Evolutionary conservation across 2,797 vertebrate species (phyloP).

Genomic region (Neostethus bicornis): DNA sequence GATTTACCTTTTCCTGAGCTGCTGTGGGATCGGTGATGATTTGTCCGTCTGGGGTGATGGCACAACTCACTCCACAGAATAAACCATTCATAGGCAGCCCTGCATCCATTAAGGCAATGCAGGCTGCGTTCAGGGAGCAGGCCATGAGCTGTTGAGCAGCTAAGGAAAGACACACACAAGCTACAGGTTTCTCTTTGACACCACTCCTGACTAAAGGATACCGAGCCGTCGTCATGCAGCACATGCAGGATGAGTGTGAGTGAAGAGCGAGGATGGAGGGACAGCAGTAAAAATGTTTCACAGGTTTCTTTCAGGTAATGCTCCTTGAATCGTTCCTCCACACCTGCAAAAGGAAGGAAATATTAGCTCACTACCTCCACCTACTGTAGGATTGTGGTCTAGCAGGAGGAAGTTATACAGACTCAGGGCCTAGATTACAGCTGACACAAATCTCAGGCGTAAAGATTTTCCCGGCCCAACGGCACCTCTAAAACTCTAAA

Average conservation of each 20-base stretch:
- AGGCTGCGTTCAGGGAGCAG: constrained; percentile 88
- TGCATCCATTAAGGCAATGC: constrained; percentile 90
- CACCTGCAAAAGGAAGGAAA: constrained; percentile 68
- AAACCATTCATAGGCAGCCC: constrained; percentile 87
- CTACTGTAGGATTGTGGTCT: constrained; percentile 41
- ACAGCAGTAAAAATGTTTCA: constrained; percentile 82
- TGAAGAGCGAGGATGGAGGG: constrained; percentile 89
- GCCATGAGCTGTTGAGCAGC: constrained; percentile 81
- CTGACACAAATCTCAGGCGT: too few relatives aligned
- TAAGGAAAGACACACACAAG: constrained; percentile 50
- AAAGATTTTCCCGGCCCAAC: too few relatives aligned
- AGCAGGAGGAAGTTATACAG: too few relatives aligned
- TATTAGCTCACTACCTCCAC: constrained; percentile 22
- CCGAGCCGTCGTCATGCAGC: constrained; percentile 87
- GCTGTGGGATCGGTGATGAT: constrained; percentile 86
- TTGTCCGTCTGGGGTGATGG: constrained; percentile 77
- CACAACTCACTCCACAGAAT: constrained; percentile 91
- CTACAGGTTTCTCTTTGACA: not conserved
- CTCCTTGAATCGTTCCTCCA: constrained; percentile 85
- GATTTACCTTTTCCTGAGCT: constrained; percentile 86
- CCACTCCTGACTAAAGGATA: constrained; percentile 90
- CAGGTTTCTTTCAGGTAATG: constrained; percentile 88
- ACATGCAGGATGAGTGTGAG: constrained; percentile 88
- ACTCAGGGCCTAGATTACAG: too few relatives aligned
- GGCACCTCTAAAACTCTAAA: too few relatives aligned